These are phyloP conservation scores for Siderastrea radians DNA, from an alignment of 92 coral and sea anemone genomes.

Conservation along the genomic window DNA sequence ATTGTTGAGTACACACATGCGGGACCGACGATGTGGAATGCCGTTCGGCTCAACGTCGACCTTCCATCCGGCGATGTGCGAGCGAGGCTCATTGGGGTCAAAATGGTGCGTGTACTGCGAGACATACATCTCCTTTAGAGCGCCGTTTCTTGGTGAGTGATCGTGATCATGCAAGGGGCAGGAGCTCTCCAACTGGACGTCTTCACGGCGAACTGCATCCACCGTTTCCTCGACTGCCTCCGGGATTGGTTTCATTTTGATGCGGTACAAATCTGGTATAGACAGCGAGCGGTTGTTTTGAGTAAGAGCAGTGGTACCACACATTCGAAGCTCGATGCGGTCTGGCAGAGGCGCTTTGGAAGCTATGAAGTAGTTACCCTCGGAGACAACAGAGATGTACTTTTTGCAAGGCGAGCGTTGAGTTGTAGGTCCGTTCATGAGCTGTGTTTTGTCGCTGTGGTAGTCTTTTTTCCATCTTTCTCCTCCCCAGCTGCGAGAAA, in stretches of 20 bases:
- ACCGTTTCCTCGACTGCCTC: constrained; percentile 67
- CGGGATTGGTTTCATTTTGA: constrained; percentile 77
- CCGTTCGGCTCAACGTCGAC: constrained; percentile 88
- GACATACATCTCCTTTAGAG: constrained; percentile 86
- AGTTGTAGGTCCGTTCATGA: constrained; percentile 34
- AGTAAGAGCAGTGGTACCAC: constrained; percentile 60
- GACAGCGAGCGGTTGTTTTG: constrained; percentile 67
- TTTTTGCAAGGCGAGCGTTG: constrained; percentile 66
- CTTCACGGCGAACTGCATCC: constrained; percentile 49
- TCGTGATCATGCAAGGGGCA: constrained; percentile 42
- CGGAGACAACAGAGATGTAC: constrained; percentile 84
- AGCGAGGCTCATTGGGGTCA: constrained; percentile 81
- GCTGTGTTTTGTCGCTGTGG: not conserved
- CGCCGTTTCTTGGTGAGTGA: constrained; percentile 61
- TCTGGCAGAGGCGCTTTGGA: constrained; percentile 81
- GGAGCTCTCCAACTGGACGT: constrained; percentile 47
- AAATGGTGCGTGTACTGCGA: constrained; percentile 90
- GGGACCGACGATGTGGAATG: constrained; percentile 85
- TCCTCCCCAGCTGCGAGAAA: constrained; percentile 23
- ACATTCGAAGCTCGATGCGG: constrained; percentile 90
- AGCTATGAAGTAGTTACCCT: constrained; percentile 68
- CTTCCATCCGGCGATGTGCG: constrained; percentile 96
- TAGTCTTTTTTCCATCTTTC: constrained; percentile 18
- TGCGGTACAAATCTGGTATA: constrained; percentile 86
- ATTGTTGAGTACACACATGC: constrained; percentile 85